phyloP scores from a whole-genome alignment of 2,888 invertebrate species.

The Drosophila meridiana region DNA sequence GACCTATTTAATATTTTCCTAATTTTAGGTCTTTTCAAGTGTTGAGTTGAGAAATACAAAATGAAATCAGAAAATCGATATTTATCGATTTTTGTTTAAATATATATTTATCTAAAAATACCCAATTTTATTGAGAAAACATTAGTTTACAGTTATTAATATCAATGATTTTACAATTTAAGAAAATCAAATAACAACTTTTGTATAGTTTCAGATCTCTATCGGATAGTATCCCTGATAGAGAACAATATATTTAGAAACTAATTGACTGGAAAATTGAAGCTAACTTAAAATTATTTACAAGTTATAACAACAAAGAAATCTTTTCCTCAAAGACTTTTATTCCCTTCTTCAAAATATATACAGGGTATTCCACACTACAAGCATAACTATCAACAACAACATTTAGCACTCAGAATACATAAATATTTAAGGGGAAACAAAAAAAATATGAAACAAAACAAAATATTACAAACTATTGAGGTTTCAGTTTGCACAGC shows the following conservation, averaged over 20 bases:
- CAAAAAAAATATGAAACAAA: slow-evolving; percentile 38
- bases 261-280: background rate
- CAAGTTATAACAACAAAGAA: no score
- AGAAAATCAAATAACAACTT: no score
- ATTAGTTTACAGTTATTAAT: no score
- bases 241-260: no score
- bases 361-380: background rate
- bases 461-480: slow-evolving; percentile 22
- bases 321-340: background rate
- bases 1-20: background rate
- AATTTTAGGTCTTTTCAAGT: background rate
- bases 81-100: no score
- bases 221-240: no score
- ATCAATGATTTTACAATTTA: no score
- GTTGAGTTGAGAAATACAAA: background rate
- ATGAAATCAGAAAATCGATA: background rate
- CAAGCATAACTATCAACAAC: background rate
- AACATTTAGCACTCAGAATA: slow-evolving; percentile 28
- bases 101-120: background rate
- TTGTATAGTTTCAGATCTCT: no score
- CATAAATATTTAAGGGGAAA: slow-evolving; percentile 42
- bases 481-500: slow-evolving; percentile 41
- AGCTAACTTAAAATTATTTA: background rate
- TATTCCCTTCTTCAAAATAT: background rate
- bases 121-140: no score